Base-by-base conservation (phyloP, 1,140 invertebrate genomes). In the Drosophila sp. region DNA sequence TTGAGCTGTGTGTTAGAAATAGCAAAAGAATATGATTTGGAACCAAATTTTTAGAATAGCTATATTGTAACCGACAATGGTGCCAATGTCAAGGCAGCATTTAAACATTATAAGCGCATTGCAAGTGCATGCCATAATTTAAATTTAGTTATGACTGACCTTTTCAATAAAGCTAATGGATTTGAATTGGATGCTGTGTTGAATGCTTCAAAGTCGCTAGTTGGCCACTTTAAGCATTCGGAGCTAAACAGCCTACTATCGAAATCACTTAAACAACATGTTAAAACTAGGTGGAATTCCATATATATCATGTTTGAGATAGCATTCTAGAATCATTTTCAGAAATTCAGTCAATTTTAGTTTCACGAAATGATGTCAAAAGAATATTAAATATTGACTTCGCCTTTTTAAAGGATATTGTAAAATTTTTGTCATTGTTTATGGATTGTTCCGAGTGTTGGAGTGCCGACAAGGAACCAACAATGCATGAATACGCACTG, bases 201-300 rank as follows among this genome's bases (percentile, higher is more conserved):
- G 6, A 38, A 40, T 44, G 60, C 60, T 47, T 62, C 60, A 44
- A 64, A 64, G 32, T 32, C 41, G n/a, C 27, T 64, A 27, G 61
- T 64, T 47, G 61, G 41, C 29, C 32, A 64, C 54, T 50, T 64
- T 61, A 61, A 17, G 60, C 60, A 40, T 35, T 61, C 60, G 23
- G 32, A 61, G 60, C 32, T 61, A 33, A 64, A 64, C 29, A 64
- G 40, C 38, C 11, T 27, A 47, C 50, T 64, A 47, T 64, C 61
- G 29, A 64, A 64, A 64, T 64, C 61, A 27, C 61, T 64, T 38
- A 64, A 64, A 50, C 61, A 64, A 50, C 61, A 64, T 64, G 44
- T 64, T 50, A 50, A 50, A 55, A 64, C 38, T 32, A 64, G 38
- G 10, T 64, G 41, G 38, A 64, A 64, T 33, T 64, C 61, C 23